phyloP scores from a whole-genome alignment of 1,140 invertebrate species.

The Pinna nobilis region DNA sequence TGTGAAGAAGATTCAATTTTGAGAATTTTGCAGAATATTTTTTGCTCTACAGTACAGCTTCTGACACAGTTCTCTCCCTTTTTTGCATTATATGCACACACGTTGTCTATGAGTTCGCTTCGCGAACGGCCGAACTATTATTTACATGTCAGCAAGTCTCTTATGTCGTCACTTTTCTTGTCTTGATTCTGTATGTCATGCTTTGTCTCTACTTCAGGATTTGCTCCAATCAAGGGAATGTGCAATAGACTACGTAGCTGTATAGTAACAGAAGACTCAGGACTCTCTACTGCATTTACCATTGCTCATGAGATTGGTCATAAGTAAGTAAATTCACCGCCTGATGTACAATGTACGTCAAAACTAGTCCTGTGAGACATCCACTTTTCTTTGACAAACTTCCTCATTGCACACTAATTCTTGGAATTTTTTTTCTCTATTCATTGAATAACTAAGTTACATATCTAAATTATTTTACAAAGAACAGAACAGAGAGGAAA shows the following conservation, averaged over 20 bases:
- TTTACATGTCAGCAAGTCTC: no score
- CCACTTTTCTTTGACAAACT: neutral
- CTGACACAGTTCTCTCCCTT: no score
- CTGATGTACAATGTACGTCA: neutral
- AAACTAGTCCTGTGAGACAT: neutral
- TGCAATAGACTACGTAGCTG: constrained; percentile 89
- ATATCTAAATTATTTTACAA: no score
- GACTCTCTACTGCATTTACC: constrained; percentile 90
- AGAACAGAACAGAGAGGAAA: no score
- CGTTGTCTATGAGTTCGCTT: no score
- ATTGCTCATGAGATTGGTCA: constrained; percentile 93
- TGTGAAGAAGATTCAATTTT: no score
- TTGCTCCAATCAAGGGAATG: constrained; percentile 92
- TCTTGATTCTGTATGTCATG: no score
- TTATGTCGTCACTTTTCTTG: no score
- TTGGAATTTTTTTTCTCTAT: neutral
- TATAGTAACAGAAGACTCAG: constrained; percentile 92
- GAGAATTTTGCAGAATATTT: no score
- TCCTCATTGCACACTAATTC: neutral
- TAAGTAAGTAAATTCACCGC: constrained; percentile 81
- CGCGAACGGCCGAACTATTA: no score
- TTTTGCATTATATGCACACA: no score
- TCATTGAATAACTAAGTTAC: neutral
- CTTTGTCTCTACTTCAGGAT: constrained; percentile 51
- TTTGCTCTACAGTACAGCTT: no score